Base-by-base conservation (phyloP, 2,113 vertebrate species). In the Callipepla squamata region DNA sequence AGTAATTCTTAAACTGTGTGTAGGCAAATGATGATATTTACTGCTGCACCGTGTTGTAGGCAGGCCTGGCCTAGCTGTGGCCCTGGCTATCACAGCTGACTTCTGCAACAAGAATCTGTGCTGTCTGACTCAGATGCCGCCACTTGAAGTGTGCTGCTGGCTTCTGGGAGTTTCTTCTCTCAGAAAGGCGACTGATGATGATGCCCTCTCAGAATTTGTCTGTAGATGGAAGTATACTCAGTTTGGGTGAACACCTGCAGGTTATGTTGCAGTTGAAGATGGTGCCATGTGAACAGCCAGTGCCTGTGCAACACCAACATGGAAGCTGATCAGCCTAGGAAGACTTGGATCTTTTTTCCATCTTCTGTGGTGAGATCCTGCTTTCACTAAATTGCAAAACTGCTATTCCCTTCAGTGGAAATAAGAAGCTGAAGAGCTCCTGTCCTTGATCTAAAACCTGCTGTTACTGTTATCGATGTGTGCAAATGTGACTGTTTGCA, bases 161-260 rank as follows among this genome's bases (percentile, higher is more conserved):
- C 36, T 40, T 0, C 1, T 14, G 32, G 40, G 47, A 67, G 19
- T 14, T 30, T 13, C 16, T 80, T 26, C 67, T 74, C 53, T 47
- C 26, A 34, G 30, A 57, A 22, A 30, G 36, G 26, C 13, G 17
- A 8, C 4, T 0, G 0, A 14, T 23, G 20, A 21, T 1, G 0
- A 32, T 51, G 17, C 9, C 15, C 0, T 0, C 32, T 61, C n/a
- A 12, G 6, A 16, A 45, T 47, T 11, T 3, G 2, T 34, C 6
- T 11, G 13, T 51, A 11, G 20, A 22, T 18, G 8, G 7, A 26
- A 74, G 9, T 38, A 11, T 32, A 10, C 25, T 47, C 25, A 22
- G 25, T 70, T 40, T 1, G 2, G 7, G 22, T 30, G 53, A 72
- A 36, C n/a, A 58, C 22, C 40, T 9, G 17, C 2, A 3, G 69